These are phyloP conservation scores for Eutrigla gurnardus DNA, from an alignment of 2,797 vertebrate genomes.

Conservation along the genomic window DNA sequence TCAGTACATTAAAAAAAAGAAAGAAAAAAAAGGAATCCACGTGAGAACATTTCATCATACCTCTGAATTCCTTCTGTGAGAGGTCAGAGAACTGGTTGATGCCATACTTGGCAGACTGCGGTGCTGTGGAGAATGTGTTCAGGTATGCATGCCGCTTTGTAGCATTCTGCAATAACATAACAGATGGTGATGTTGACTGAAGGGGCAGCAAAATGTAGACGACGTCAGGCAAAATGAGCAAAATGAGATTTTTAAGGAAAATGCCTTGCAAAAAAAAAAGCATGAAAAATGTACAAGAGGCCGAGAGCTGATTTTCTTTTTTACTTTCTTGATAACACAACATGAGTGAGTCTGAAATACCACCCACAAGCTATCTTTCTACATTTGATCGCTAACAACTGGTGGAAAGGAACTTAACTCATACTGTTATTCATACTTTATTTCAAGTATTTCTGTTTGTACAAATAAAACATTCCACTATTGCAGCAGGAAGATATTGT, in stretches of 20 bases:
- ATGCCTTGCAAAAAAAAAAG: background rate
- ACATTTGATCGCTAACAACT: background rate
- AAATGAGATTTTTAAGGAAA: too few species aligned
- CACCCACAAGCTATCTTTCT: background rate
- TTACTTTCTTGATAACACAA: conserved; percentile 2
- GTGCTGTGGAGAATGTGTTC: conserved; percentile 79
- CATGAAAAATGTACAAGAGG: background rate
- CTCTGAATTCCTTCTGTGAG: conserved; percentile 89
- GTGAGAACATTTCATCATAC: conserved; percentile 67
- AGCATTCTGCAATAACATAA: conserved; percentile 81
- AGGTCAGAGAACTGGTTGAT: conserved; percentile 92
- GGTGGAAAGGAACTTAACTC: background rate
- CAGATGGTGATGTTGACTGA: background rate
- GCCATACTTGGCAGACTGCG: conserved; percentile 85
- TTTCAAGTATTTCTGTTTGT: background rate
- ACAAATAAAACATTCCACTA: background rate
- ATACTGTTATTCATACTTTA: background rate
- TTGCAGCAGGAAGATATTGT: too few species aligned
- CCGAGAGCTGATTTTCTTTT: background rate
- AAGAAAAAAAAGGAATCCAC: background rate
- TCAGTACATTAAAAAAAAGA: background rate
- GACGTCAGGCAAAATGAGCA: background rate
- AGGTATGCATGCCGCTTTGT: conserved; percentile 82
- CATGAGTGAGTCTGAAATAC: background rate
- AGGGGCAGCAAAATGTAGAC: background rate